These are phyloP conservation scores for Muricea muricata DNA, from an alignment of 92 coral and sea anemone genomes.

Conservation along the genomic window DNA sequence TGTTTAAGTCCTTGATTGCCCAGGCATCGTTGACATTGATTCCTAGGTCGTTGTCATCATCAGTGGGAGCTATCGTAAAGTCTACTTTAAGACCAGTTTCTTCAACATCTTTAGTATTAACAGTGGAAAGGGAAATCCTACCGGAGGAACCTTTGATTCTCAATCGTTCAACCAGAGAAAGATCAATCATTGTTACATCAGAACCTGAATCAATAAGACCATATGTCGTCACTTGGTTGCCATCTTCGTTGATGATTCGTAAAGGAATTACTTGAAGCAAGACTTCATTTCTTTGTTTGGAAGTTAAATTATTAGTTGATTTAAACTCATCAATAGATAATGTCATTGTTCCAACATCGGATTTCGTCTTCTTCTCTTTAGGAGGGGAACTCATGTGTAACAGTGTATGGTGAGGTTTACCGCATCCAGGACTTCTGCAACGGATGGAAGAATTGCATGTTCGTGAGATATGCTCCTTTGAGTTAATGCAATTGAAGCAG, in stretches of 20 bases:
- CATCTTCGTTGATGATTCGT: slow-evolving; percentile 37
- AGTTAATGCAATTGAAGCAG: neutral
- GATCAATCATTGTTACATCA: slow-evolving; percentile 58
- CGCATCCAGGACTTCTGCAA: slow-evolving; percentile 52
- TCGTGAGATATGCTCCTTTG: neutral
- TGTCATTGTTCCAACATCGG: slow-evolving; percentile 7
- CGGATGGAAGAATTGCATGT: neutral
- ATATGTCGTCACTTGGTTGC: slow-evolving; percentile 33
- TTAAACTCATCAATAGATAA: neutral
- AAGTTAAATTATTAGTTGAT: slow-evolving; percentile 9
- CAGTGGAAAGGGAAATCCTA: slow-evolving; percentile 41
- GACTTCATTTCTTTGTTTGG: slow-evolving; percentile 12
- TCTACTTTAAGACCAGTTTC: slow-evolving; percentile 50
- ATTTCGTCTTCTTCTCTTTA: neutral
- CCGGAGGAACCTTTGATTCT: slow-evolving; percentile 34
- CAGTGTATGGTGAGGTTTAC: slow-evolving; percentile 55
- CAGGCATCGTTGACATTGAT: neutral
- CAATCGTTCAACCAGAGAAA: slow-evolving; percentile 24
- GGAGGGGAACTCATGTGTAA: slow-evolving; percentile 20
- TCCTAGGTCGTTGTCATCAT: neutral
- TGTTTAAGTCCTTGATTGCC: neutral
- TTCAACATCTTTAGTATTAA: slow-evolving; percentile 22
- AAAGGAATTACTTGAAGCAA: slow-evolving; percentile 60
- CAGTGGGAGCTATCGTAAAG: slow-evolving; percentile 41
- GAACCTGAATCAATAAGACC: slow-evolving; percentile 59